Percentiles rank a stretch among this genome's conserved stretches.
These are phyloP conservation scores for Alloscopus bannaensis DNA, from an alignment of 2,888 invertebrate species.

Conservation along the genomic window DNA sequence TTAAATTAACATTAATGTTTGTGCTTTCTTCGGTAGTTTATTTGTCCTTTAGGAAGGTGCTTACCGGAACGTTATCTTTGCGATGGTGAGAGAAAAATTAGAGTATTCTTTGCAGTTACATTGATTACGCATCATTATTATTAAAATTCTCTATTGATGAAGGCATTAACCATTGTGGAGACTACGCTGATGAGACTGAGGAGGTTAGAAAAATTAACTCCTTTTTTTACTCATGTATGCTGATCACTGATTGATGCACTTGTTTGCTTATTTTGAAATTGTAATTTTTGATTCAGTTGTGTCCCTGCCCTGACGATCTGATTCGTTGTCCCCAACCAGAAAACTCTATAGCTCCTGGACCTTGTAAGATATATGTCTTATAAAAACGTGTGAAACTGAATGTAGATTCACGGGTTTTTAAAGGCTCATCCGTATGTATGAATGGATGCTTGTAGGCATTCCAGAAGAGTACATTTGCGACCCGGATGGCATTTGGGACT, in stretches of 20 bases:
- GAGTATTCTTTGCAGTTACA: background rate
- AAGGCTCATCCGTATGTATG: too few species aligned
- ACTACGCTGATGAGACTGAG: constrained; percentile 27
- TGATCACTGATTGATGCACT: background rate
- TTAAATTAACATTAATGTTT: too few species aligned
- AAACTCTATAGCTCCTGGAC: constrained; percentile 10
- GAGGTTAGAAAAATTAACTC: constrained; percentile 20
- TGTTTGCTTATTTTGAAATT: too few species aligned
- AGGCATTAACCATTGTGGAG: constrained; percentile 38
- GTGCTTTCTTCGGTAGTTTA: too few species aligned
- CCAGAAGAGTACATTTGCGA: constrained; percentile 35
- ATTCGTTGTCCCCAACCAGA: constrained; percentile 12
- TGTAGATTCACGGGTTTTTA: too few species aligned
- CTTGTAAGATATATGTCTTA: constrained; percentile 20
- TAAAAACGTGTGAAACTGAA: too few species aligned
- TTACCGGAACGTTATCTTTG: too few species aligned
- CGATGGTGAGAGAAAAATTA: background rate
- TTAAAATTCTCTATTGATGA: background rate
- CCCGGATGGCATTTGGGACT: constrained; percentile 32
- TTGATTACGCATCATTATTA: background rate
- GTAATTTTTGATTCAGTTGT: too few species aligned
- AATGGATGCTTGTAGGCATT: constrained; percentile 18
- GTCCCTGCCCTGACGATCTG: constrained; percentile 32
- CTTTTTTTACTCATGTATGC: background rate
- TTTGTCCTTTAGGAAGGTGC: too few species aligned